Conservation (phyloP, 2,888 invertebrate genomes). For the Tiliacea citrago region DNA sequence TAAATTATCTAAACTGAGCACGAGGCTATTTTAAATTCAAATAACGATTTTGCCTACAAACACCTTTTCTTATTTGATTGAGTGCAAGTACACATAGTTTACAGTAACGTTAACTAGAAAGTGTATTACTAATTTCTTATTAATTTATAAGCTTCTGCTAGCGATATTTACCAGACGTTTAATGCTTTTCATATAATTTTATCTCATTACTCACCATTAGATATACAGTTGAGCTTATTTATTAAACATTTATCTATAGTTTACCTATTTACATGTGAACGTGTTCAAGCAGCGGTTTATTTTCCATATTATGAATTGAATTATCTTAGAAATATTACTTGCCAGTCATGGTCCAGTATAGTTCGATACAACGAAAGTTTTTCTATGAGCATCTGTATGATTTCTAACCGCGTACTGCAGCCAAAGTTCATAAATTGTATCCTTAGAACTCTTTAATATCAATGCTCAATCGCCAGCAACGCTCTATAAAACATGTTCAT, state of each 20-base stretch:
- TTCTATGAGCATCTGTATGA: neutral
- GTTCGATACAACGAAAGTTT: neutral
- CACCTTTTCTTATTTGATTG: constrained; percentile 59
- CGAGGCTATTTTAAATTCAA: constrained; percentile 63
- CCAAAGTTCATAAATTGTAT: neutral
- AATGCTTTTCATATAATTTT: constrained; percentile 38
- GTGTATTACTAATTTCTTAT: constrained; percentile 56
- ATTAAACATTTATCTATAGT: constrained; percentile 3
- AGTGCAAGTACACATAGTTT: constrained; percentile 37
- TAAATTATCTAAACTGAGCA: constrained; percentile 65
- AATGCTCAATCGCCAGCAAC: neutral
- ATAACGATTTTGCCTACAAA: constrained; percentile 63
- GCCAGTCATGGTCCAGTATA: neutral
- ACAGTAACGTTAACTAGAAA: constrained; percentile 58
- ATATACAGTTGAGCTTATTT: constrained; percentile 2
- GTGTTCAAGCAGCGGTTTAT: neutral
- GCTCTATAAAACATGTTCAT: constrained; percentile 42
- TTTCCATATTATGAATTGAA: neutral
- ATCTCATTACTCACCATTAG: constrained; percentile 27
- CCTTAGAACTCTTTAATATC: neutral
- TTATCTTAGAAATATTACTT: neutral
- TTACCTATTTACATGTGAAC: neutral
- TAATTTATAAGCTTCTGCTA: constrained; percentile 52
- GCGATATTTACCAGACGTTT: constrained; percentile 30
- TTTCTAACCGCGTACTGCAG: neutral